phyloP scores from a whole-genome alignment of 2,797 vertebrate species.

The Phrynocephalus guinanensis region DNA sequence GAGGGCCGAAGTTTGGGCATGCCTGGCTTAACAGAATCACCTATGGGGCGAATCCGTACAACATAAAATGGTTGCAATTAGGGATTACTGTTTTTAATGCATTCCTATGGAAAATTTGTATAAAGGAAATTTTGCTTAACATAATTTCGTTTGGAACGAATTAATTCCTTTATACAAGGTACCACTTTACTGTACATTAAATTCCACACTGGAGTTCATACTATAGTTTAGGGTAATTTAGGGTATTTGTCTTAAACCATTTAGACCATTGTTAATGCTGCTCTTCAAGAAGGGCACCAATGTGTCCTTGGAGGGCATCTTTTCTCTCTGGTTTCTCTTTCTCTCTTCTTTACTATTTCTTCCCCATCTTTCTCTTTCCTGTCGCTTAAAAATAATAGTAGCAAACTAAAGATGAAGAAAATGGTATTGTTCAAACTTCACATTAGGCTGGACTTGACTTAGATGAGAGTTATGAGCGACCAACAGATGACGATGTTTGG shows the following conservation, averaged over 20 bases:
- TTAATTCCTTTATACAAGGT: no score
- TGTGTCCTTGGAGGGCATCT: background rate
- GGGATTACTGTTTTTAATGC: no score
- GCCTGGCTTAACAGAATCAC: no score
- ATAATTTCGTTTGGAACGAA: no score
- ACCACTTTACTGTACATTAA: no score
- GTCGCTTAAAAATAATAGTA: background rate
- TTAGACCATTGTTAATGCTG: background rate
- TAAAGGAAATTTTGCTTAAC: no score
- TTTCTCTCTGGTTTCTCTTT: background rate
- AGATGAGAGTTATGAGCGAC: background rate
- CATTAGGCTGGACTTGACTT: background rate
- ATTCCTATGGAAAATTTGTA: no score
- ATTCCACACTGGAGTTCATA: no score
- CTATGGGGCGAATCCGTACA: no score
- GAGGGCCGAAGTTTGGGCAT: no score
- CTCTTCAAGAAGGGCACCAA: background rate
- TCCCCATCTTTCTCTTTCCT: background rate
- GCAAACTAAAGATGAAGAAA: no score
- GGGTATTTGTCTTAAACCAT: background rate
- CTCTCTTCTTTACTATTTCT: background rate
- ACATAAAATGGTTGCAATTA: no score
- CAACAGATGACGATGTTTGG: background rate
- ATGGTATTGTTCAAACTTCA: background rate
- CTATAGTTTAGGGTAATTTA: background rate